Evolutionary conservation across 2,797 vertebrate species (phyloP), one percentile per base, ranked within the genome.

Genomic region (Gallinago solitaria): DNA sequence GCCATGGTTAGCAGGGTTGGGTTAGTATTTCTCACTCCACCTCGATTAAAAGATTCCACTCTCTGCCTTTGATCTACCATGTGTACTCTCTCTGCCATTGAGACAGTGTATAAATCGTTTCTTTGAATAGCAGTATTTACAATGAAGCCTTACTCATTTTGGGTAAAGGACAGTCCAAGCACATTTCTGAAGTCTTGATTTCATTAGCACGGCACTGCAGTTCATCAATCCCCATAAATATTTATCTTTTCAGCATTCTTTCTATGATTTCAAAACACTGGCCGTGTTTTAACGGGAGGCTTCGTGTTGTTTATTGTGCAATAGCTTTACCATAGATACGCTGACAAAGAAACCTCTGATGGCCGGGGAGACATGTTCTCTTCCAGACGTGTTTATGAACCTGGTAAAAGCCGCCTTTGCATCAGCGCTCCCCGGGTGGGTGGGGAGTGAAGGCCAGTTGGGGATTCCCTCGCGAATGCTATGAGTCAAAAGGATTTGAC

Each of bases 231-330:
- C 79, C 63, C 76, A 23, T 84, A 95, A 97, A 95, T 95, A 68
- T 97, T 97, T 96, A 91, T 90, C 83, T 79, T 83, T 90, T 54
- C 70, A 87, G 76, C 48, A 4, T 94, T 93, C 95, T 89, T 93
- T 33, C 75, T 65, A 25, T 50, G 83, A 82, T 90, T 95, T 89
- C 93, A 76, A 83, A 78, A 47, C 17, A 13, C 94, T 81, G 96
- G 90, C 95, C 1, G 0, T 28, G 8, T 73, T 88, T 85, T 63
- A 28, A 41, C 3, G 7, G 93, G 82, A 53, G 6, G 2, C 50
- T 87, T 41, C 2, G 0, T 18, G 51, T 16, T 76, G 89, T 90
- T 90, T 54, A 8, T 95, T 91, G 91, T 77, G 90, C 82, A 53
- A 32, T 16, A 68, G 81, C 57, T 47, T 68, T 73, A 77, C 50